These are phyloP conservation scores for Trachymyrmex septentrionalis DNA, from an alignment of 1,140 invertebrate genomes.

Conservation along the genomic window DNA sequence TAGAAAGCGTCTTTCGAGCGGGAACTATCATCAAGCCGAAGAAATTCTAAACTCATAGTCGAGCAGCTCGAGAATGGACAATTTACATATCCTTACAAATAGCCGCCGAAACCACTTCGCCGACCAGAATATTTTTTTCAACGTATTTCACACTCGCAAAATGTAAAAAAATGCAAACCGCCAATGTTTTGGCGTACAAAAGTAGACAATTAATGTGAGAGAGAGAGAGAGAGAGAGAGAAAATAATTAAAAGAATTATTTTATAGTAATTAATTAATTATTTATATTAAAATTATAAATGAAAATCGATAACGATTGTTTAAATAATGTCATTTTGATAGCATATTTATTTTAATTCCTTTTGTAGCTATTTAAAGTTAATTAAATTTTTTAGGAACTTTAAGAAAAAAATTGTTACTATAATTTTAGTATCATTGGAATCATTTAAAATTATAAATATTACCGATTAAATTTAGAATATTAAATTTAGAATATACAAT, in stretches of 20 bases:
- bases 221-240: too few species aligned
- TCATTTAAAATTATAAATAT: neutral
- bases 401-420: neutral
- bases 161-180: neutral
- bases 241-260: neutral
- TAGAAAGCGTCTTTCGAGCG: slow-evolving; percentile 5
- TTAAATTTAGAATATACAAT: neutral
- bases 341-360: neutral
- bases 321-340: neutral
- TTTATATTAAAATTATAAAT: neutral
- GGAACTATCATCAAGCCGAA: neutral
- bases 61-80: neutral
- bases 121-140: neutral
- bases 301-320: neutral
- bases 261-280: neutral
- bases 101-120: neutral
- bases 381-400: neutral
- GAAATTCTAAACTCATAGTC: slow-evolving; percentile 6
- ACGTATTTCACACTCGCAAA: neutral
- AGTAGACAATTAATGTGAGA: neutral
- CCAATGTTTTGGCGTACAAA: neutral
- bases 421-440: neutral
- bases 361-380: neutral
- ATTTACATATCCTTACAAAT: slow-evolving; percentile 22
- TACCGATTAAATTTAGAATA: neutral